These are phyloP conservation scores for Drosophila kanapiae DNA, from an alignment of 1,140 invertebrate species.

Conservation along the genomic window DNA sequence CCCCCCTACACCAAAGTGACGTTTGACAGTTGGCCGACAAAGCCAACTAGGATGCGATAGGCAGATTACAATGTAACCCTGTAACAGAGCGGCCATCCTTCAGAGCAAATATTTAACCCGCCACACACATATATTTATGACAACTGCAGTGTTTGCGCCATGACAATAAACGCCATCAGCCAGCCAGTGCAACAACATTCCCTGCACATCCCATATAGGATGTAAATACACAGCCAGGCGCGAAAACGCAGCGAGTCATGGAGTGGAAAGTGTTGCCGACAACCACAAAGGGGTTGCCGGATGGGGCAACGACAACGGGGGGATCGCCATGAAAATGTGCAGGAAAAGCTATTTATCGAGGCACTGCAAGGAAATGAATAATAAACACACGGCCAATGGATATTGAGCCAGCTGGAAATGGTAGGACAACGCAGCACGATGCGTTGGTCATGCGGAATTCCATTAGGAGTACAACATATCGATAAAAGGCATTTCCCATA, in stretches of 20 bases:
- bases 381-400: constrained; percentile 43
- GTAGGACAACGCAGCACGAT: constrained; percentile 1
- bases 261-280: constrained; percentile 46
- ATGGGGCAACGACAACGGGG: neutral
- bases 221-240: constrained; percentile 6
- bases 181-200: constrained; percentile 4
- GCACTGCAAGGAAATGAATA: constrained; percentile 44
- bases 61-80: no score
- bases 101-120: constrained; percentile 19
- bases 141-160: constrained; percentile 33
- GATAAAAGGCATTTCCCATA: constrained; percentile 24
- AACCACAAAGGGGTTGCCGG: constrained; percentile 1
- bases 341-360: constrained; percentile 33
- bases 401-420: constrained; percentile 8
- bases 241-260: constrained; percentile 43
- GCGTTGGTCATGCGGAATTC: constrained; percentile 2
- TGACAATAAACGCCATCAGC: constrained; percentile 35
- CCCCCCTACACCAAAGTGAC: constrained; percentile 21
- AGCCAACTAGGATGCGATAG: constrained; percentile 20
- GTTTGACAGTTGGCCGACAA: constrained; percentile 21
- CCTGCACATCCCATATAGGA: neutral
- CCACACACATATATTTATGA: constrained; percentile 20
- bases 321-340: constrained; percentile 24
- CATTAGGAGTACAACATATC: constrained; percentile 32
- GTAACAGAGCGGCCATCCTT: constrained; percentile 8